Evolutionary conservation across 2,888 invertebrate species (phyloP), one percentile per base, ranked within the genome.

Genomic region (Itoplectis maculator): DNA sequence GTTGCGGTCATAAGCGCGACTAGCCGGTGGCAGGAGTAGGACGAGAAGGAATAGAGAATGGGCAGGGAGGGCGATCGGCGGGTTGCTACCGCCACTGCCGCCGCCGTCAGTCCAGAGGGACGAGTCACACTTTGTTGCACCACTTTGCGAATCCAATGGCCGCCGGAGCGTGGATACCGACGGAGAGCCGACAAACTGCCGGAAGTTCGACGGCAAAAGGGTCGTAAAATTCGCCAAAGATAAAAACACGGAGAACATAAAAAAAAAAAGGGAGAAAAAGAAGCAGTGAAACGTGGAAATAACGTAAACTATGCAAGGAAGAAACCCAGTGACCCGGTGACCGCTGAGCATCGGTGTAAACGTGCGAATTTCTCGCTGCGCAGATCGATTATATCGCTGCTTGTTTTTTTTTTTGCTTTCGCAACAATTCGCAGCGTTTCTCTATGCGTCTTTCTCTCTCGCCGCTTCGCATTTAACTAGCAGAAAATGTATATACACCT

Each of bases 51-150:
- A 54, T 18, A 51, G 20, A 8, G 59, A 13, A 37, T 45, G 56
- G 66, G 40, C 45, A 42, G 23, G 56, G 20, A 63, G 51, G 56
- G n/a, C n/a, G 49, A 20, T 35, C 61, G 20, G 37, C 11, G 2
- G 15, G 35, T 59, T 13, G n/a, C n/a, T n/a, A n/a, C n/a, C n/a
- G 29, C 5, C 29, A 3, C 29, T 29, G n/a, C n/a, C n/a, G n/a
- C 29, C 29, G 29, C 29, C 29, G 29, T 5, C 29, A 2, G 29
- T 29, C 29, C 37, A 51, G 20, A 65, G 66, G 80, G 69, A 81
- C 72, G 80, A 79, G 79, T 83, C 77, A 77, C 79, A 83, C 73
- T 76, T 72, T 77, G 68, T 63, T 80, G 75, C 80, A 45, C 70
- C 75, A 79, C 79, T 80, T 54, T 80, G 75, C 79, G 72, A 82